These are phyloP conservation scores for Ylistrum balloti DNA, from an alignment of 1,140 invertebrate species.

Conservation along the genomic window DNA sequence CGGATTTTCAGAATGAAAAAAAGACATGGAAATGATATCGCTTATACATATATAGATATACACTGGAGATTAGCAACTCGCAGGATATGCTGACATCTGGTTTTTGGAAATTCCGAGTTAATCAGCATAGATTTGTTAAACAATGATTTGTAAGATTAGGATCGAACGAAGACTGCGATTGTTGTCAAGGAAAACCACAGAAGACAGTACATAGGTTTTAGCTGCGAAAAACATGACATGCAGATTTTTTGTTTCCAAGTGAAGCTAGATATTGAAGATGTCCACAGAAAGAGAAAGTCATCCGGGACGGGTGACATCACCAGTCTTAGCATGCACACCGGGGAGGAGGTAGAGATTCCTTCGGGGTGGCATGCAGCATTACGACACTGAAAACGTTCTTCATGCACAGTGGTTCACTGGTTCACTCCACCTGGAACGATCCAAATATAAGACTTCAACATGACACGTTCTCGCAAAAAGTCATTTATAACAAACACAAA, in stretches of 20 bases:
- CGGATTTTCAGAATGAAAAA: neutral
- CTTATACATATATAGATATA: neutral
- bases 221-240: conserved; percentile 37
- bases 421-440: neutral
- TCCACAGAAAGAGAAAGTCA: conserved; percentile 1
- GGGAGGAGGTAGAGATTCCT: conserved; percentile 20
- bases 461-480: neutral
- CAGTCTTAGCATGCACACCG: neutral
- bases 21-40: neutral
- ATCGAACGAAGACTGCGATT: neutral
- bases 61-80: too few relatives aligned
- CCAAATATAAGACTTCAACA: neutral
- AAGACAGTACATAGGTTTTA: conserved; percentile 36
- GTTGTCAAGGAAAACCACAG: neutral
- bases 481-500: too few relatives aligned
- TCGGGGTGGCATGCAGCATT: conserved; percentile 5
- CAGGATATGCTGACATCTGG: neutral
- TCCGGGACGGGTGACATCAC: neutral
- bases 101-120: neutral
- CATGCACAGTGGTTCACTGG: neutral
- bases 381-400: conserved; percentile 27
- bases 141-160: neutral
- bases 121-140: neutral
- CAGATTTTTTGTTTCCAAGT: neutral
- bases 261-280: conserved; percentile 31